Evolutionary conservation across 2,113 vertebrate species (phyloP).

Genomic region (Nothocercus nigrocapillus): DNA sequence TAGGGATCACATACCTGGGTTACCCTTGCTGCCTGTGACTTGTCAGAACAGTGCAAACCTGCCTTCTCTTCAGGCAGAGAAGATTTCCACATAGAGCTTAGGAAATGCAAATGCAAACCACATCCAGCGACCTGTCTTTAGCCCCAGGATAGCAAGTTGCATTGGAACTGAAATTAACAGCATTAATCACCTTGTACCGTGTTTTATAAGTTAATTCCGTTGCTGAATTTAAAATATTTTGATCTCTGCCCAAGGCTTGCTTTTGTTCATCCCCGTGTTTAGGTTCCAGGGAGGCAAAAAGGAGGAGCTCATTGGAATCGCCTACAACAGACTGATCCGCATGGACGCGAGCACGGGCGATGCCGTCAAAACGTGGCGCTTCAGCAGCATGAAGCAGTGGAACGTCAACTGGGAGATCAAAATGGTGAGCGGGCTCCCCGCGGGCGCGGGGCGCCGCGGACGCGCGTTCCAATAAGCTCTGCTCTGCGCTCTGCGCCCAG

Average conservation of each 20-base stretch:
- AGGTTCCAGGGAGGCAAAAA: constrained; percentile 97
- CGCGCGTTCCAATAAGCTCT: neutral
- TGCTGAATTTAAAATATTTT: neutral
- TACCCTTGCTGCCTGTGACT: neutral
- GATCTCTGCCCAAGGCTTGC: neutral
- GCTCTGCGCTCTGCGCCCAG: rapidly evolving
- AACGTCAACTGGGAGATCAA: constrained; percentile 99
- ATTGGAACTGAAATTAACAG: neutral
- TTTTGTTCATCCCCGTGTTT: neutral
- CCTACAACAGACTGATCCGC: constrained; percentile 95
- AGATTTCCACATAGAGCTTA: neutral
- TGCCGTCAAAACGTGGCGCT: constrained; percentile 97
- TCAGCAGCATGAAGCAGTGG: constrained; percentile 99
- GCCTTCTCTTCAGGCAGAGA: neutral
- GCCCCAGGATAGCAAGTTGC: rapidly evolving
- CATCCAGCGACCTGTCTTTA: neutral
- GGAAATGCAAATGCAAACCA: neutral
- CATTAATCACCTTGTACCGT: rapidly evolving
- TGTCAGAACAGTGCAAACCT: neutral
- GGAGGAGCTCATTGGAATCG: constrained; percentile 97
- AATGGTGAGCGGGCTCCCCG: constrained; percentile 83
- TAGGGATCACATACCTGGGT: neutral
- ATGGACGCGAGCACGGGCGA: constrained; percentile 95
- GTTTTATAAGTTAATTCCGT: rapidly evolving
- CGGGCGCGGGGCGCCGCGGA: no score